These are phyloP conservation scores for Otolemur crassicaudatus DNA, from an alignment of 2,797 vertebrate genomes.

Conservation along the genomic window DNA sequence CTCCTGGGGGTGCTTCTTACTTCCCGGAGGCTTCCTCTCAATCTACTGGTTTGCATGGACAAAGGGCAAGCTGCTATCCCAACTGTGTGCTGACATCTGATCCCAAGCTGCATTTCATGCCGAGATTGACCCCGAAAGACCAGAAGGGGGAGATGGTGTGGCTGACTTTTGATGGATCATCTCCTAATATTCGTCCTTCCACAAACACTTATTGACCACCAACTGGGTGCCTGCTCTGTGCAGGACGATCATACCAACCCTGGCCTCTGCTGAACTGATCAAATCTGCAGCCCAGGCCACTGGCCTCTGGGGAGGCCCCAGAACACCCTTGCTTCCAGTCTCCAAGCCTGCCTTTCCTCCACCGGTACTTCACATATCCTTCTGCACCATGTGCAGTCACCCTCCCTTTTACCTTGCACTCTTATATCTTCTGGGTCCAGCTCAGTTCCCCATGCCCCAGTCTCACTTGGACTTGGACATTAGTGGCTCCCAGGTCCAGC, in stretches of 20 bases:
- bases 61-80: not conserved
- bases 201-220: not conserved
- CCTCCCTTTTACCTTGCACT: not conserved
- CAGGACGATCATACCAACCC: not conserved
- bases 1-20: not conserved
- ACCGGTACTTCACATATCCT: not conserved
- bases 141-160: not conserved
- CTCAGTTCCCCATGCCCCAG: not conserved
- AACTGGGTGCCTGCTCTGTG: fast-evolving
- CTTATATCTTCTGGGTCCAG: not conserved
- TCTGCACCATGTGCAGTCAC: not conserved
- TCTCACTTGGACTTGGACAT: not conserved
- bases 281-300: not conserved
- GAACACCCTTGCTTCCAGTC: not conserved
- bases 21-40: not conserved
- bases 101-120: not conserved
- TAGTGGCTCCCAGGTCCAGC: not conserved
- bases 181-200: not conserved
- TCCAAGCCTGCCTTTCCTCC: not conserved
- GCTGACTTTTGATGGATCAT: not conserved
- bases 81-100: not conserved
- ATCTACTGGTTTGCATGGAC: not conserved
- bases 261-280: not conserved
- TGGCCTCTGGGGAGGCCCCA: not conserved
- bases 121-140: not conserved